Evolutionary conservation across 2,888 invertebrate species (phyloP).

Genomic region (Cheilosia vulpina): DNA sequence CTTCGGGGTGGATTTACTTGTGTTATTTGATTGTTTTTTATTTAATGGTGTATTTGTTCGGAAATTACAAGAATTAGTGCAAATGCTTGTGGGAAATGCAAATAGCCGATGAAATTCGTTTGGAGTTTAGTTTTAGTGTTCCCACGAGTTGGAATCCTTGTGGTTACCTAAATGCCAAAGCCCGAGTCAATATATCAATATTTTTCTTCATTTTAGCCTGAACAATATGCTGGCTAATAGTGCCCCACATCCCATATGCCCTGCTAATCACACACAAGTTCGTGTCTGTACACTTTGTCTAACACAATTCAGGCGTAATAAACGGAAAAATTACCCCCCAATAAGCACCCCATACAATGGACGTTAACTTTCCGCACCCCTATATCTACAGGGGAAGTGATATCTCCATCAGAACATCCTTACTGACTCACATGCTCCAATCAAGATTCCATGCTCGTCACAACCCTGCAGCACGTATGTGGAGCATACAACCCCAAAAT

Average conservation of each 20-base stretch:
- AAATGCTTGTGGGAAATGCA: constrained; percentile 67
- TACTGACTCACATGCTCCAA: constrained; percentile 32
- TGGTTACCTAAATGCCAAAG: too few species aligned
- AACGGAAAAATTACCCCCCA: constrained; percentile 71
- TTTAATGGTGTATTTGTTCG: constrained; percentile 52
- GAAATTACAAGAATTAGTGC: constrained; percentile 67
- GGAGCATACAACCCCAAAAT: constrained; percentile 12
- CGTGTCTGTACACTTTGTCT: constrained; percentile 50
- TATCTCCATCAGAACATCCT: constrained; percentile 21
- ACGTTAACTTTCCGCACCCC: constrained; percentile 10
- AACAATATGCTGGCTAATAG: constrained; percentile 45
- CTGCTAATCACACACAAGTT: constrained; percentile 49
- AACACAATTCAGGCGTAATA: constrained; percentile 65
- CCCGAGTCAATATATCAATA: not conserved
- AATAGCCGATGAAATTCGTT: constrained; percentile 25
- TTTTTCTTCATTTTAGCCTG: constrained; percentile 4
- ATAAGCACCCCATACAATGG: constrained; percentile 56
- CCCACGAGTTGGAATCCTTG: constrained; percentile 8
- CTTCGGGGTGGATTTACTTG: constrained; percentile 53
- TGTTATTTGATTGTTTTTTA: constrained; percentile 47
- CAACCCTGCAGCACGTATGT: constrained; percentile 25
- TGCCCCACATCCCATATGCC: not conserved
- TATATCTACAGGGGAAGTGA: not conserved
- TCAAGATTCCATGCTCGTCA: constrained; percentile 62
- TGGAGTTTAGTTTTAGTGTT: not conserved